Evolutionary conservation across 2,797 vertebrate genomes (phyloP), one percentile per base, ranked within the genome.

Genomic region (Pseudotriccus pelzelni): DNA sequence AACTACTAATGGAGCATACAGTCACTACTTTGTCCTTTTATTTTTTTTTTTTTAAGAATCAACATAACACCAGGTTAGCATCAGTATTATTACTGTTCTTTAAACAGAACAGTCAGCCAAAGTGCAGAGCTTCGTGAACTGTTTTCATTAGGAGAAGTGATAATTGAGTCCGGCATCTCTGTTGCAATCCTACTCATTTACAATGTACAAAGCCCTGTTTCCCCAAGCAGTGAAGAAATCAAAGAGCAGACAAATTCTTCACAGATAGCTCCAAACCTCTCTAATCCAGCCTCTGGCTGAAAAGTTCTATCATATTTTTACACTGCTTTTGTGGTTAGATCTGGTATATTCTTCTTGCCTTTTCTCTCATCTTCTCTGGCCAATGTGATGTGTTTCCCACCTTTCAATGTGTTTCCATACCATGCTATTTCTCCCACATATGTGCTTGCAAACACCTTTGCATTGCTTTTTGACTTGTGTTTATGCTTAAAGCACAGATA

Each of bases 241-340:
- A 88, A 85, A 91, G 66, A 47, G n/a, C 36, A 90, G 53, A 58
- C 25, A 92, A 92, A 93, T 91, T 91, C 60, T 93, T 94, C 46
- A 50, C 27, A 55, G 66, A 81, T 36, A 86, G 50, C 19, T 87
- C 75, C 68, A 80, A 89, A 70, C 0, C 12, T 49, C 66, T 74
- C 50, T 84, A 84, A 92, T 68, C 24, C 46, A 89, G 34, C 25
- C 43, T 66, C 66, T 60, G 36, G 53, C 34, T 84, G 53, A 81
- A 47, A 83, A 12, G 14, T 68, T 47, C 25, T 69, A 34, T 44
- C 2, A 7, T 74, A 39, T 36, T 91, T 85, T 91, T 50, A 10
- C 30, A 25, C 15, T 76, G 0, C 32, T 89, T 64, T 43, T 72
- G 52, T 77, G 36, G 32, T 89, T 87, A 23, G 13, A n/a, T 46